phyloP scores from a whole-genome alignment of 2,113 vertebrate species.

The Solea solea region DNA sequence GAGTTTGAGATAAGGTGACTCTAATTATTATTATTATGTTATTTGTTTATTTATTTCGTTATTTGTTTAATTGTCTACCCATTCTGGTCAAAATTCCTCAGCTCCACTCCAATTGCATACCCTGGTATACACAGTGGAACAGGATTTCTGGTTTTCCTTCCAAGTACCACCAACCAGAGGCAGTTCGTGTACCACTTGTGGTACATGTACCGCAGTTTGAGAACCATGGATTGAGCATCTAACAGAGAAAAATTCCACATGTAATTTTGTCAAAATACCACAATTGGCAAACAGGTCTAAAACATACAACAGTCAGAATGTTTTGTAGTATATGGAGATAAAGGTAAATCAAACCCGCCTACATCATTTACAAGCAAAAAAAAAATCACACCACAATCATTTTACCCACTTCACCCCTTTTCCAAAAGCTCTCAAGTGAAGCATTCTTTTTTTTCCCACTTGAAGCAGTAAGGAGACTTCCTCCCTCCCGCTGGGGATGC shows the following conservation, averaged over 20 bases:
- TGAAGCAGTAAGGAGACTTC: slow-evolving; percentile 31
- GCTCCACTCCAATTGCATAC: too few species aligned
- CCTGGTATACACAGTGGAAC: too few species aligned
- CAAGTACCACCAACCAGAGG: too few species aligned
- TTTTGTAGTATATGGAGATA: not conserved
- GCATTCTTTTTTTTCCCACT: not conserved
- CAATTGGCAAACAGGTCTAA: not conserved
- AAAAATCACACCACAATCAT: not conserved
- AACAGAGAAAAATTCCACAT: not conserved
- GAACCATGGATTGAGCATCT: too few species aligned
- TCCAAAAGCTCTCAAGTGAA: slow-evolving; percentile 14
- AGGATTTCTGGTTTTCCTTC: too few species aligned
- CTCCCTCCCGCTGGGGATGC: slow-evolving; percentile 34
- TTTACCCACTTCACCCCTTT: not conserved
- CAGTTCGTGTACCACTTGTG: too few species aligned
- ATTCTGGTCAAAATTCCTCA: too few species aligned
- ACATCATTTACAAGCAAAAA: slow-evolving; percentile 2
- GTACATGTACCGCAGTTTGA: too few species aligned
- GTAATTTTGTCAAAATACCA: slow-evolving; percentile 5
- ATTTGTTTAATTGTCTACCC: too few species aligned
- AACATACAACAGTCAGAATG: not conserved
- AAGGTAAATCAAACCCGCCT: not conserved
- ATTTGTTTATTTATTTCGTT: too few species aligned
- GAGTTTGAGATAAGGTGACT: too few species aligned
- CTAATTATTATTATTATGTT: too few species aligned